Conservation (phyloP, 2,113 vertebrate species). For the Romanogobio albipinnatus region DNA sequence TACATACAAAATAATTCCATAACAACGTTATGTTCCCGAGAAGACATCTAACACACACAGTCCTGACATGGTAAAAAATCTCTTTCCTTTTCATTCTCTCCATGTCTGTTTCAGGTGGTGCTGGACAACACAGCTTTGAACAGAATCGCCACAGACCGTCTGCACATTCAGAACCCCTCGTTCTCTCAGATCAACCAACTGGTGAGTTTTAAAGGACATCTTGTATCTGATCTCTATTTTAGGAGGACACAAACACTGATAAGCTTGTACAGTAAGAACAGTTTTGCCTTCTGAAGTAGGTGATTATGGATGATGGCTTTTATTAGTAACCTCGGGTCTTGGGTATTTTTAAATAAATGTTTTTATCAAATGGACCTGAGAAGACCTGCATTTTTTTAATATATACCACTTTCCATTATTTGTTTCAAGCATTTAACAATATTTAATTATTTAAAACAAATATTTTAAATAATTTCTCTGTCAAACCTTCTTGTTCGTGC, state of each 20-base stretch:
- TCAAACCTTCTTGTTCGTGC: no score
- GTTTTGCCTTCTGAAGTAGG: no score
- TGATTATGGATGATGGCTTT: background rate
- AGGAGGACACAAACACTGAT: background rate
- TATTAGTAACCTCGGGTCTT: no score
- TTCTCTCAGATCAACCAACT: constrained; percentile 99
- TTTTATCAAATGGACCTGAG: background rate
- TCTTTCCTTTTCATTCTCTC: background rate
- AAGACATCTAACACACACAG: background rate
- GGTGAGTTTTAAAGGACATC: constrained; percentile 75
- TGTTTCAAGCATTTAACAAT: background rate
- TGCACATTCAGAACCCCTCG: constrained; percentile 95
- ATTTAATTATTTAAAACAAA: background rate
- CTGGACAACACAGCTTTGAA: constrained; percentile 96
- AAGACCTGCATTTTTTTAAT: background rate
- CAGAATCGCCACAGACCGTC: constrained; percentile 92
- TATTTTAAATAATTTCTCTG: background rate
- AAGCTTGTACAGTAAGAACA: background rate
- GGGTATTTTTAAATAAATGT: no score
- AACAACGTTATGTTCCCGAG: background rate
- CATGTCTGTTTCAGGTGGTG: constrained; percentile 82
- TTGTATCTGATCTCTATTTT: background rate
- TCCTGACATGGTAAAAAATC: background rate
- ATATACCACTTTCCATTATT: background rate
- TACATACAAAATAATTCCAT: background rate